Evolutionary conservation across 2,888 invertebrate genomes (phyloP).

Genomic region (Masnerella sp.): DNA sequence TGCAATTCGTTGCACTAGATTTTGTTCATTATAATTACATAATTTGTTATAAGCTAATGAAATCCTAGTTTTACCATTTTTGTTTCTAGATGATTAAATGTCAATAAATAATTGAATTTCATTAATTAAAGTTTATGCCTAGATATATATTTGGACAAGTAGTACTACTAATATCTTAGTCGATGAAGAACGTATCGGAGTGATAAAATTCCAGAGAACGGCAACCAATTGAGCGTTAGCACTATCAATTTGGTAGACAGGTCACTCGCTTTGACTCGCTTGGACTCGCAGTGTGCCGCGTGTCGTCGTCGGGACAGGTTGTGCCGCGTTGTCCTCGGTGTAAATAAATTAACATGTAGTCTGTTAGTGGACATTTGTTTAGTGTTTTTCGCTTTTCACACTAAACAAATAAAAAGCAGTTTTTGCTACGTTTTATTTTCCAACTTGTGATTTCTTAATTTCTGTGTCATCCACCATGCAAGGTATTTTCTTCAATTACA

Average conservation of each 20-base stretch:
- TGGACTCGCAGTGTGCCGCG: slow-evolving; percentile 34
- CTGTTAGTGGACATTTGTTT: neutral
- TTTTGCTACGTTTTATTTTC: slow-evolving; percentile 9
- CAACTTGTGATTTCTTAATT: neutral
- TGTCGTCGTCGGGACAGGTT: slow-evolving; percentile 19
- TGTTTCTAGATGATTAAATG: neutral
- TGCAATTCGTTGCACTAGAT: too few species aligned
- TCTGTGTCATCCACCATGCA: slow-evolving; percentile 1
- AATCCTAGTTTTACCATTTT: neutral
- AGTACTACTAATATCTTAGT: slow-evolving; percentile 19
- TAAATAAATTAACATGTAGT: slow-evolving; percentile 30
- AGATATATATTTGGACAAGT: slow-evolving; percentile 2
- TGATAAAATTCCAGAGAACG: slow-evolving; percentile 35
- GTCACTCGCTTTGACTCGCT: slow-evolving; percentile 16
- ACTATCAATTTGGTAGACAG: slow-evolving; percentile 37
- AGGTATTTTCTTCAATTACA: slow-evolving; percentile 5
- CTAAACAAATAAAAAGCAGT: neutral
- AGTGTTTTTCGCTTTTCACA: slow-evolving; percentile 17
- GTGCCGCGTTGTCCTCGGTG: neutral
- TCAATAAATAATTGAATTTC: slow-evolving; percentile 3
- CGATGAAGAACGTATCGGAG: slow-evolving; percentile 32
- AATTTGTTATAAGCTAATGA: too few species aligned
- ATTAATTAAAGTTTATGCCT: slow-evolving; percentile 10
- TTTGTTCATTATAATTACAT: too few species aligned
- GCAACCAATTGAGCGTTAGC: slow-evolving; percentile 21